Percentiles rank a stretch among this genome's conserved stretches.
Conservation (phyloP, 2,797 vertebrate genomes). For the Cyclopterus lumpus region DNA sequence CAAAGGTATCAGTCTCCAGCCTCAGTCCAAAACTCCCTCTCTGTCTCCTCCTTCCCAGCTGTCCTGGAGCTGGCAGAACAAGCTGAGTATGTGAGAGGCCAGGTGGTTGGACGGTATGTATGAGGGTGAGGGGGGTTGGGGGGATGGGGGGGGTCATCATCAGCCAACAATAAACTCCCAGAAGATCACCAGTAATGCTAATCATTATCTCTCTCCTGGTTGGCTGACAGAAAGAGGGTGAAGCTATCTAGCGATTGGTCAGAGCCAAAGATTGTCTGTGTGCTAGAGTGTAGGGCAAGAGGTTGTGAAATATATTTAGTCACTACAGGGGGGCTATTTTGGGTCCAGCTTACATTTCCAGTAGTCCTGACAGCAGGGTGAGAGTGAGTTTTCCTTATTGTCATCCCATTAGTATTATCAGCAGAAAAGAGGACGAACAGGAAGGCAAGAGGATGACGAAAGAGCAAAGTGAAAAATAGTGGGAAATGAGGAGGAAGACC, state of each 20-base stretch:
- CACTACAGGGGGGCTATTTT: slow-evolving; percentile 64
- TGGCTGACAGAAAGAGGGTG: slow-evolving; percentile 53
- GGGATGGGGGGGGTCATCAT: slow-evolving; percentile 40
- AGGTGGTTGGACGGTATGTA: slow-evolving; percentile 72
- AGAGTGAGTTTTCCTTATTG: slow-evolving; percentile 40
- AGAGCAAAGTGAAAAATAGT: slow-evolving; percentile 19
- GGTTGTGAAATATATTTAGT: slow-evolving; percentile 72
- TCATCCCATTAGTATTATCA: slow-evolving; percentile 51
- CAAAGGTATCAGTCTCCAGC: slow-evolving; percentile 43
- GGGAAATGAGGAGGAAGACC: slow-evolving; percentile 10
- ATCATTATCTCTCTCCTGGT: slow-evolving; percentile 68
- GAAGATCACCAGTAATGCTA: slow-evolving; percentile 59
- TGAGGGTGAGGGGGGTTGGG: slow-evolving; percentile 2
- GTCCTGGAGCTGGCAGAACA: slow-evolving; percentile 71
- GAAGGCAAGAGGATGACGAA: not conserved
- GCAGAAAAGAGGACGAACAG: slow-evolving; percentile 7
- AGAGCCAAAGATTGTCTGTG: slow-evolving; percentile 37
- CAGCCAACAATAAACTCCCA: slow-evolving; percentile 68
- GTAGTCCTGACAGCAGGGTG: slow-evolving; percentile 64
- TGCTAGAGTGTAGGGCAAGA: slow-evolving; percentile 22
- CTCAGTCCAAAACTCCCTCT: slow-evolving; percentile 46
- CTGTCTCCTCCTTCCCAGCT: slow-evolving; percentile 71
- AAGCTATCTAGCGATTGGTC: slow-evolving; percentile 40
- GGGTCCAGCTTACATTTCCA: slow-evolving; percentile 64
- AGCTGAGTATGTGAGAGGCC: slow-evolving; percentile 73